Base-by-base conservation (phyloP, 2,888 invertebrate genomes). In the Drosophila kuntzei region DNA sequence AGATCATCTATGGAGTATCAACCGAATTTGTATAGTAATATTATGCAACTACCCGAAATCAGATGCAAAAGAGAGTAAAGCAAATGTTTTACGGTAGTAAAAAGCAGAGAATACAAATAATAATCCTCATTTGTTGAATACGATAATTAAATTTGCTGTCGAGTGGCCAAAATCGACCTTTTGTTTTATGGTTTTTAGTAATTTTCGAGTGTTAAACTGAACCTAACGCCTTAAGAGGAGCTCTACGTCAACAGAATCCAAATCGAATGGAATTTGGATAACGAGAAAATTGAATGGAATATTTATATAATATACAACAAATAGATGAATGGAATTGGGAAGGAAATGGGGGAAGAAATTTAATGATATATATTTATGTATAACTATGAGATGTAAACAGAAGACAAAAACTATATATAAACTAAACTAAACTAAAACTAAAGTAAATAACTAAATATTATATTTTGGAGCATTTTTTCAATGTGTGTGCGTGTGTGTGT, bases 391-490 rank as follows among this genome's bases (percentile, higher is more conserved):
- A 69, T 36, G 53, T 69, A 71, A 76, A 34, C 51, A 39, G 46
- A 71, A 49, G 66, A 71, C 54, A 44, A 44, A 43, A 43, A 54
- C 29, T 67, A 67, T n/a, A n/a, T n/a, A n/a, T n/a, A n/a, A n/a
- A n/a, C n/a, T n/a, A n/a, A n/a, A n/a, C n/a, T n/a, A n/a, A n/a
- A n/a, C n/a, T n/a, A n/a, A n/a, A 64, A 68, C 36, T 16, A 39
- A 37, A 51, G 20, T 5, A 27, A 54, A 64, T 68, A 63, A 67
- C 39, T 55, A 71, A 61, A 74, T 72, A 66, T 74, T 74, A 77
- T 74, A 74, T 74, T 77, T 74, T 74, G 50, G 74, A 74, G 74
- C 73, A 77, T 74, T 77, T 74, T 74, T 74, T 86, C 79, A 79
- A 67, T 53, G 69, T 85, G 63, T 76, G 64, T 62, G 66, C 50